Evolutionary conservation across 2,888 invertebrate genomes (phyloP).

Genomic region (Acleris literana): DNA sequence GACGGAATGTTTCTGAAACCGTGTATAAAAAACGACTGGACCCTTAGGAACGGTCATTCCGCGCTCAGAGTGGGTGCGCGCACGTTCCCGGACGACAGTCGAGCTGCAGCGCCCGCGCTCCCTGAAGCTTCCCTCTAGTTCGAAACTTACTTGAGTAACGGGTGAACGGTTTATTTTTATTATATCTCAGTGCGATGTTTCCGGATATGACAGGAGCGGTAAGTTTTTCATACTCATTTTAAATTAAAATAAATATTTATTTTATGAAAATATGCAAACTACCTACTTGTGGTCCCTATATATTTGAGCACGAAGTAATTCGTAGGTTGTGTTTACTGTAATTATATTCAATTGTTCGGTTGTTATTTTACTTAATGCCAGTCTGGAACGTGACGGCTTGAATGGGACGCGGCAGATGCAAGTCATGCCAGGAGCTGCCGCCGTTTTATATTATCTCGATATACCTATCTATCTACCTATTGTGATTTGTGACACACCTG

Average conservation of each 20-base stretch:
- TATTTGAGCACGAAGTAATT: background rate
- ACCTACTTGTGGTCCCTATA: too few relatives aligned
- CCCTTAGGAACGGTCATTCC: conserved; percentile 78
- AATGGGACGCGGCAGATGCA: conserved; percentile 38
- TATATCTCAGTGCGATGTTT: conserved; percentile 58
- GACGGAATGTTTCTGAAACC: conserved; percentile 78
- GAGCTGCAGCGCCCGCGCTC: conserved; percentile 48
- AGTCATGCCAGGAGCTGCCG: conserved; percentile 50
- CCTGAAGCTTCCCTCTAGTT: conserved; percentile 47
- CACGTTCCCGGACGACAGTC: conserved; percentile 61
- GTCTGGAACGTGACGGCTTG: conserved; percentile 38
- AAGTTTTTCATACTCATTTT: conserved; percentile 44
- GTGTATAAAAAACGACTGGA: conserved; percentile 81
- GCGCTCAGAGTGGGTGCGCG: conserved; percentile 72
- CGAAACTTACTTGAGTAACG: conserved; percentile 49
- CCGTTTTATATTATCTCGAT: conserved; percentile 41
- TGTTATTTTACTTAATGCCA: conserved; percentile 1
- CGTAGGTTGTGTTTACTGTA: conserved; percentile 33
- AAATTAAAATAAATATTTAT: too few relatives aligned
- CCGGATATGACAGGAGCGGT: conserved; percentile 60
- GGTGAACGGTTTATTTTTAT: conserved; percentile 55
- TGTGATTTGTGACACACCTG: conserved; percentile 47
- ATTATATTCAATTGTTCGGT: conserved; percentile 48
- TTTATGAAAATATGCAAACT: too few relatives aligned
- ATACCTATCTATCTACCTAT: conserved; percentile 28